Evolutionary conservation across 2,113 vertebrate species (phyloP).

Genomic region (Mixornis gularis): DNA sequence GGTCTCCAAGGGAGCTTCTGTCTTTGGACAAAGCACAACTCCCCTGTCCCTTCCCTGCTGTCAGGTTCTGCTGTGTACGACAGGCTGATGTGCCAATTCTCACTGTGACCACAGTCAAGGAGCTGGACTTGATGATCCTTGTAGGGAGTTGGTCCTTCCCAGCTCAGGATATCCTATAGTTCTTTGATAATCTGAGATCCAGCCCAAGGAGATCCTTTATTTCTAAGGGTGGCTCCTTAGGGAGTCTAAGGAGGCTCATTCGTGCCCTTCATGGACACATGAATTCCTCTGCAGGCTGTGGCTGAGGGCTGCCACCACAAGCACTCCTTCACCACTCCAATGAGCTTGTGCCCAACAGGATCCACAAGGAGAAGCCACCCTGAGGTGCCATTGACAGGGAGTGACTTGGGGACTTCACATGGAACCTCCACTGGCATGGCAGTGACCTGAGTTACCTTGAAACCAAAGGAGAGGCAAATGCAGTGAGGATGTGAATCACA

Average conservation of each 20-base stretch:
- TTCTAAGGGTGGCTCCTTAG: not conserved
- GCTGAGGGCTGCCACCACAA: not conserved
- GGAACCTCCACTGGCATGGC: not conserved
- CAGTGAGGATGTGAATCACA: not conserved
- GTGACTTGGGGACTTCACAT: not conserved
- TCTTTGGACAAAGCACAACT: not conserved
- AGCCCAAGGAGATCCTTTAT: not conserved
- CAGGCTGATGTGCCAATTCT: not conserved
- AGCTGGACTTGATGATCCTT: not conserved
- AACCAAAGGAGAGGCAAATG: too few relatives aligned
- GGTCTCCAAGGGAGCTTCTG: not conserved
- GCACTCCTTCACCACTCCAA: not conserved
- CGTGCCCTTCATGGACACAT: too few relatives aligned
- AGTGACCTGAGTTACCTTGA: not conserved
- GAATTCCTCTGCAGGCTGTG: not conserved
- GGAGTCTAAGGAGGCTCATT: not conserved
- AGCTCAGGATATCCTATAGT: not conserved
- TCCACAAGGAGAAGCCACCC: not conserved
- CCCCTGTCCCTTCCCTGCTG: not conserved
- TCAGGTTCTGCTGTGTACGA: not conserved
- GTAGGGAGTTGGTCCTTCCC: not conserved
- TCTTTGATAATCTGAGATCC: not conserved
- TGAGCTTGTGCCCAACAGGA: fast-evolving
- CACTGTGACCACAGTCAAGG: fast-evolving
- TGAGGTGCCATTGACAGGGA: not conserved